Conservation (phyloP, 1,140 invertebrate species). For the Solenopsis fugax region DNA sequence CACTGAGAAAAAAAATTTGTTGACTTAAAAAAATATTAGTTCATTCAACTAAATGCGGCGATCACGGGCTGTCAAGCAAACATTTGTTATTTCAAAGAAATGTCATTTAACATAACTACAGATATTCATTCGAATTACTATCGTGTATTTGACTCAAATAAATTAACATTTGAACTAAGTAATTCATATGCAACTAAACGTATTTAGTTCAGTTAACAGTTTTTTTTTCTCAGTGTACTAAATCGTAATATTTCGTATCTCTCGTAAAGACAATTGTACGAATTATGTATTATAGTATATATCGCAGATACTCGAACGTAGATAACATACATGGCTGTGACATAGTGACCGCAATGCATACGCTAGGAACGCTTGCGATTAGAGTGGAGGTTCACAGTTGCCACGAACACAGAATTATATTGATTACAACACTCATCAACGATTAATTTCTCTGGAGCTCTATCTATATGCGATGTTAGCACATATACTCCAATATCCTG, state of each 20-base stretch:
- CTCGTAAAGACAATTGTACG: background rate
- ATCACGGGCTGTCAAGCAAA: too few species aligned
- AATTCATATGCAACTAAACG: too few species aligned
- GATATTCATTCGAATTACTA: too few species aligned
- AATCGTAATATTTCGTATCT: constrained; percentile 8
- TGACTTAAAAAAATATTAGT: too few species aligned
- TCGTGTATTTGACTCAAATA: too few species aligned
- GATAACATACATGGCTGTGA: constrained; percentile 29
- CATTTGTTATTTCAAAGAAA: too few species aligned
- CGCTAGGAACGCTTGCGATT: constrained; percentile 70
- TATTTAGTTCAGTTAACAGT: too few species aligned
- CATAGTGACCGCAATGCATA: constrained; percentile 55
- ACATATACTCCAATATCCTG: constrained; percentile 45
- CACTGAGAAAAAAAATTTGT: too few species aligned
- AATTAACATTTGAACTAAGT: too few species aligned
- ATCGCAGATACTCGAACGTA: constrained; percentile 15
- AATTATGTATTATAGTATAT: background rate
- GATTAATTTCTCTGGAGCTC: constrained; percentile 71
- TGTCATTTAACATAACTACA: too few species aligned
- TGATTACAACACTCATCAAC: constrained; percentile 70
- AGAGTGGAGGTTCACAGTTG: constrained; percentile 61
- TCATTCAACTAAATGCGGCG: too few species aligned
- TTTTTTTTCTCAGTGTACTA: too few species aligned
- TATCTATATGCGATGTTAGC: constrained; percentile 38
- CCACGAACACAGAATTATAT: constrained; percentile 52